Evolutionary conservation across 2,113 vertebrate species (phyloP), one percentile per base, ranked within the genome.

Genomic region (Oncorhynchus tshawytscha): DNA sequence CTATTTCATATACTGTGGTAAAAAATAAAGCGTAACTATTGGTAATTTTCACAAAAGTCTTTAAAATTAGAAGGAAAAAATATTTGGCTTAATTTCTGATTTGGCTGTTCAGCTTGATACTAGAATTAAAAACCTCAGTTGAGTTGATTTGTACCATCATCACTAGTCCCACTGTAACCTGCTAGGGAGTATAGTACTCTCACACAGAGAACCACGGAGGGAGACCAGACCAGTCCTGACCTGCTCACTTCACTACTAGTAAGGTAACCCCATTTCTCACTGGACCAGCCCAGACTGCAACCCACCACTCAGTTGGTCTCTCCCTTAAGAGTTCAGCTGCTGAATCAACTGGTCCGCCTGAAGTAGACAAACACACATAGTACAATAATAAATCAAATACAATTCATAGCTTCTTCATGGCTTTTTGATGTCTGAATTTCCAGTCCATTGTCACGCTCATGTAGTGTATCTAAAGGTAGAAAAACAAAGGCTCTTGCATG

Each of bases 291-390:
- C 15, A 13, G 16, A 67, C 27, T 11, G 15, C 13, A 29, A 31
- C 31, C 31, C 24, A 45, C 31, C 34, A 39, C 45, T 92, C 83
- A 89, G 45, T 85, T 83, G 25, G 76, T 69, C 80, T 88, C 90
- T 79, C 25, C 88, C 88, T 93, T 91, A 31, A 90, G 31, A 86
- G 80, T 84, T 89, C 76, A 94, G 90, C 54, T 83, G 82, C 72
- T 92, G 85, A 62, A 94, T 86, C 80, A 94, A 82, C 86, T 94
- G 91, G 16, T 94, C 93, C 3, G 91, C 91, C 93, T 94, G 85
- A 4, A 89, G 87, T 4, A 75, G 9, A 70, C 5, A 51, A 20
- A 62, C 49, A 76, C 27, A 70, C 22, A 75, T 25, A 68, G 45
- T 64, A 57, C 51, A 29, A 29, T 7, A 45, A 3, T 45, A 45